Percentiles rank a stretch among this genome's conserved stretches.
phyloP scores from a whole-genome alignment of 2,888 invertebrate species.

The Heliconius hortense region DNA sequence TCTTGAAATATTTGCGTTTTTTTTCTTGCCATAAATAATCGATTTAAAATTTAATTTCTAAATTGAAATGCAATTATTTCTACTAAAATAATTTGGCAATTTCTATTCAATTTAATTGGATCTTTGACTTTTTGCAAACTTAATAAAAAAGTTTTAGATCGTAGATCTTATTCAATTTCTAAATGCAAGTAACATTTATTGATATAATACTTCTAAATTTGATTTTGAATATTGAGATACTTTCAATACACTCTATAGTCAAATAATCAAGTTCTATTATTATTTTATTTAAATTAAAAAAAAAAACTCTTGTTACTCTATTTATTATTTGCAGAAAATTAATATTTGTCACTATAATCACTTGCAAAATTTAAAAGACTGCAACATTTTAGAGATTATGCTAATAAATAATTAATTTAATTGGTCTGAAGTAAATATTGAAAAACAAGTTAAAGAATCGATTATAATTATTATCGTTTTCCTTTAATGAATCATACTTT shows the following conservation, averaged over 20 bases:
- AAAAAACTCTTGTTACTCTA: no score
- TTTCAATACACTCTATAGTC: no score
- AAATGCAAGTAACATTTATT: neutral
- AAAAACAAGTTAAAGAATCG: neutral
- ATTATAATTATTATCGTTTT: no score
- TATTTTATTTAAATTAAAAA: no score
- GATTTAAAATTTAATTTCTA: neutral
- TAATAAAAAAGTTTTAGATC: conserved; percentile 30
- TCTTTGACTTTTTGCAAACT: conserved; percentile 33
- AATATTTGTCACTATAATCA: neutral
- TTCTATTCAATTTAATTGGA: conserved; percentile 24
- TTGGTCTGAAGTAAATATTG: neutral
- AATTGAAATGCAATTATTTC: conserved; percentile 39
- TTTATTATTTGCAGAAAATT: neutral
- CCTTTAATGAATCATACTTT: neutral
- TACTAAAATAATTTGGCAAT: conserved; percentile 36
- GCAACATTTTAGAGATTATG: neutral
- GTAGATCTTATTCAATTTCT: neutral
- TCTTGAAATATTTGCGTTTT: neutral
- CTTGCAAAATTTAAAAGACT: conserved; percentile 16
- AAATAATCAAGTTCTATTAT: no score
- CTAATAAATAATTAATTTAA: conserved; percentile 2
- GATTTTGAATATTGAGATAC: no score
- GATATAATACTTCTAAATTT: neutral
- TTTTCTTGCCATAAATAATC: conserved; percentile 1